Evolutionary conservation across 2,888 invertebrate species (phyloP).

Genomic region (Tortricodes alternella): DNA sequence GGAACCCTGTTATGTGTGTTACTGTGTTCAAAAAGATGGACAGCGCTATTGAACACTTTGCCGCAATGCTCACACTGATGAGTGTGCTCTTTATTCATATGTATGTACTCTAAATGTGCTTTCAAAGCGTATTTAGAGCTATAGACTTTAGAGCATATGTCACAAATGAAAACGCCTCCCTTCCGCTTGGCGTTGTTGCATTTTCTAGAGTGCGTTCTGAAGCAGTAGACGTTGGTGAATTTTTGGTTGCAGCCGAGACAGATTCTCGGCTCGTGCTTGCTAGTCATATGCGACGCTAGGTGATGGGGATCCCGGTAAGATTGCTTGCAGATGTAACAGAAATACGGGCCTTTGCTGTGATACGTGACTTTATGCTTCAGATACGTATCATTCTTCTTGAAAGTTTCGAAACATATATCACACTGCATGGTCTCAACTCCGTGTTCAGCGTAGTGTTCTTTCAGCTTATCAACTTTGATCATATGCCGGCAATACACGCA

Average conservation of each 20-base stretch:
- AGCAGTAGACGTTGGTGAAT: slow-evolving; percentile 49
- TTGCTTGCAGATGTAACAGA: slow-evolving; percentile 48
- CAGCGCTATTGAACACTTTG: slow-evolving; percentile 44
- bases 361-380: slow-evolving; percentile 37
- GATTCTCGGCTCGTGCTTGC: slow-evolving; percentile 39
- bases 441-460: slow-evolving; percentile 41
- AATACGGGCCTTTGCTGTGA: slow-evolving; percentile 32
- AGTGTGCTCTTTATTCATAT: slow-evolving; percentile 37
- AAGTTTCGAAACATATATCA: slow-evolving; percentile 42
- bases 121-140: slow-evolving; percentile 39
- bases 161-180: slow-evolving; percentile 44
- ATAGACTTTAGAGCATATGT: slow-evolving; percentile 51
- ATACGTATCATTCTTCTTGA: slow-evolving; percentile 33
- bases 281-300: slow-evolving; percentile 41
- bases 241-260: slow-evolving; percentile 47
- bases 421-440: slow-evolving; percentile 39
- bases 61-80: slow-evolving; percentile 55
- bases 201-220: slow-evolving; percentile 40
- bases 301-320: slow-evolving; percentile 38
- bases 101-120: slow-evolving; percentile 45
- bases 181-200: slow-evolving; percentile 36
- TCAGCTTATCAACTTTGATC: slow-evolving; percentile 36
- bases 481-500: slow-evolving; percentile 47
- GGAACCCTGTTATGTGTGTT: slow-evolving; percentile 47
- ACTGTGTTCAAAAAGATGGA: slow-evolving; percentile 50